Base-by-base conservation (phyloP, 2,113 vertebrate genomes). In the Natator depressus region DNA sequence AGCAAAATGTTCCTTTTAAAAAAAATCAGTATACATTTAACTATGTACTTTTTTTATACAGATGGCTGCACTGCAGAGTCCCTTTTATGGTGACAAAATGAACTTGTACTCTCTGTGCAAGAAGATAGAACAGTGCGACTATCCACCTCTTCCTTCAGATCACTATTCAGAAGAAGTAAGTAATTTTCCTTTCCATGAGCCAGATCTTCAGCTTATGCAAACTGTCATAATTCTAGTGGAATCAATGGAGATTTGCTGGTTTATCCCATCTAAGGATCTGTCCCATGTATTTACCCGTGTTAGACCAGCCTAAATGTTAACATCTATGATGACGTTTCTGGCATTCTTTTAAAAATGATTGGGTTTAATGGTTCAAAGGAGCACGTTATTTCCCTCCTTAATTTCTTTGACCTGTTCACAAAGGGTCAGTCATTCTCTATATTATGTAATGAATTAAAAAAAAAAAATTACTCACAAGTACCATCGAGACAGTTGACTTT, bases 51-150 rank as follows among this genome's bases (percentile, higher is more conserved):
- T 96, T 49, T 83, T 89, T 93, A 80, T 95, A 75, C 98, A 99
- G 99, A 99, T 99, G 99, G 99, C 99, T 84, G 99, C 99, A 8
- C 96, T 99, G 81, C 99, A 99, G 98, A 99, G 99, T 97, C 99
- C 99, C 9, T 99, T 99, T 98, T 99, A 99, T 16, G 99, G 99
- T 89, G 99, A 99, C 98, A 99, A 99, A 98, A 99, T 99, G 99
- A 99, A 99, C 97, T 98, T 99, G 88, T 99, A 99, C 97, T 99
- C 99, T 2, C 98, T 99, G 95, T 99, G 99, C 98, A 99, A 99
- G 99, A 99, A 99, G 99, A 99, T 99, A 96, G 99, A 99, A 93
- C 99, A 99, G 97, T 99, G 99, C 65, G 99, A 99, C 98, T 99
- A 99, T 97, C 99, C 99, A 20, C 99, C 99, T 65, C 99, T 99